These are phyloP conservation scores for Perca fluviatilis DNA, from an alignment of 2,113 vertebrate species.

Conservation along the genomic window DNA sequence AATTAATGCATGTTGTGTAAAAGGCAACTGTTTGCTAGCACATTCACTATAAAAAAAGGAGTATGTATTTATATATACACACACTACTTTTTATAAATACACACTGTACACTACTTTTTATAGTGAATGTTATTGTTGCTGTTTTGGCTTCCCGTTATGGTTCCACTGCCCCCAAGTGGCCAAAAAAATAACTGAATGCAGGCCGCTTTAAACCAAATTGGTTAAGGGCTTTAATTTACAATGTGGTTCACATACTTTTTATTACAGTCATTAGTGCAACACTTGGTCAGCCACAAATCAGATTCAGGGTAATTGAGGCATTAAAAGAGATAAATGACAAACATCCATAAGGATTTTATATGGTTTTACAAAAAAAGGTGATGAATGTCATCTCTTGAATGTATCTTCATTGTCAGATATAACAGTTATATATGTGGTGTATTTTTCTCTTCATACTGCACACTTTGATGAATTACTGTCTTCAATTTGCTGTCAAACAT, in stretches of 20 bases:
- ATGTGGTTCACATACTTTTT: background rate
- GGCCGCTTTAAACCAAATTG: background rate
- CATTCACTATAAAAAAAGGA: no score
- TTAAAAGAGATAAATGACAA: slow-evolving; percentile 14
- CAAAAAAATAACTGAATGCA: no score
- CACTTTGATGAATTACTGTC: background rate
- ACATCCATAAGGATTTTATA: background rate
- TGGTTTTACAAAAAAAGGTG: background rate
- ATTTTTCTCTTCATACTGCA: background rate
- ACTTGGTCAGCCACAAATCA: background rate
- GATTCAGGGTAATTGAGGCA: background rate
- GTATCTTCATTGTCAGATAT: background rate
- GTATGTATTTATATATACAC: no score
- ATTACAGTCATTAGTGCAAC: background rate
- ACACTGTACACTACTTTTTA: no score
- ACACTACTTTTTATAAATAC: no score
- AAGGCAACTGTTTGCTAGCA: no score
- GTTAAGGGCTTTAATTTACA: background rate
- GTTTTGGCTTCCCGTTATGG: no score
- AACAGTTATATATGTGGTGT: background rate
- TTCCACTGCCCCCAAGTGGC: no score
- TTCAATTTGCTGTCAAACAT: background rate
- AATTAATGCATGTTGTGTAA: no score
- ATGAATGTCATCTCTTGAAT: background rate
- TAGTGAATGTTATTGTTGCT: no score